Conservation (phyloP, 2,113 vertebrate genomes). For the Recurvirostra avosetta region DNA sequence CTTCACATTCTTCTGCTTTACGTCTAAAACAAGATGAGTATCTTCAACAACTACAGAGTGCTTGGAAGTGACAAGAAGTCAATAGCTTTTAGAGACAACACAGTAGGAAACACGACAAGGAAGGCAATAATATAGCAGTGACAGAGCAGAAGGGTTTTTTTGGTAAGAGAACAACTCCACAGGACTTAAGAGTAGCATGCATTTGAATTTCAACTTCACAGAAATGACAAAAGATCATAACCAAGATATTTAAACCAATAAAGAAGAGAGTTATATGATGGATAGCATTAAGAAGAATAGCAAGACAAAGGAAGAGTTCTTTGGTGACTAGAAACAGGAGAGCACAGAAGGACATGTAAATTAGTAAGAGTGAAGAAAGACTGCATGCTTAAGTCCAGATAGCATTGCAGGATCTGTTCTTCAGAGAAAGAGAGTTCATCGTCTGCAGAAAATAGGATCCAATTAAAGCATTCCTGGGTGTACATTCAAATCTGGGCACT, state of each 20-base stretch:
- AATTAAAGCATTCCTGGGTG: not conserved
- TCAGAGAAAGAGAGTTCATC: not conserved
- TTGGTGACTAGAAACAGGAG: not conserved
- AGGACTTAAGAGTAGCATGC: not conserved
- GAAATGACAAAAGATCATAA: not conserved
- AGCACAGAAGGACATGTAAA: not conserved
- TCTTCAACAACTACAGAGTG: not conserved
- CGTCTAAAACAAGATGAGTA: not conserved
- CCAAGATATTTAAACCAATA: not conserved
- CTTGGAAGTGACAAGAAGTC: not conserved
- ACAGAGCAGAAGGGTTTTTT: not conserved
- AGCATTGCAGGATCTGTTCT: not conserved
- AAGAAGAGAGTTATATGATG: not conserved
- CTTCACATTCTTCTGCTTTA: not conserved
- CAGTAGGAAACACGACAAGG: not conserved
- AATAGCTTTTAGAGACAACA: not conserved
- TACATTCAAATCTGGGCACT: not conserved
- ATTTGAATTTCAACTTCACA: not conserved
- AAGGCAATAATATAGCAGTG: not conserved
- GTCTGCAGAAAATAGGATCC: not conserved
- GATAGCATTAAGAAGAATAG: not conserved
- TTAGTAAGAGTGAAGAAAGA: not conserved
- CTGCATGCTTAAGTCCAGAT: not conserved
- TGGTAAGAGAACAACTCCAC: not conserved
- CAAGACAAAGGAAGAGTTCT: not conserved